Conservation (phyloP, 1,140 invertebrate species). For the Drosophila nikananu region DNA sequence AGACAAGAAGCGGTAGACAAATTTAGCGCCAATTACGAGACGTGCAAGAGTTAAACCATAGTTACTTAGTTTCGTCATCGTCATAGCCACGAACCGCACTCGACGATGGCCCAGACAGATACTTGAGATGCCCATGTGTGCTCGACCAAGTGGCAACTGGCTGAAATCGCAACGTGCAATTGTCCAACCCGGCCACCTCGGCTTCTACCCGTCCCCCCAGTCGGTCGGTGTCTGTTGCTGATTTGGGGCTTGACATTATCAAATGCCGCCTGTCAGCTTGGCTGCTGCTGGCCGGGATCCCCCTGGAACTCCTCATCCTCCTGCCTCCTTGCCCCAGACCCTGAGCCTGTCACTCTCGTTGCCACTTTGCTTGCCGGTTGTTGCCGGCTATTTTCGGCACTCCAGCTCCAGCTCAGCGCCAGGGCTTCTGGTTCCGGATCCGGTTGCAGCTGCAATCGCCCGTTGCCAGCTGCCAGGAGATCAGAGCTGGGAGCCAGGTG, state of each 20-base stretch:
- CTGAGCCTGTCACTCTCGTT: constrained; percentile 40
- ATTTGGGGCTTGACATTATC: constrained; percentile 79
- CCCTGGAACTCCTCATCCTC: neutral
- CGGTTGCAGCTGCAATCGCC: constrained; percentile 49
- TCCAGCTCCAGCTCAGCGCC: constrained; percentile 28
- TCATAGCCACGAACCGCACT: constrained; percentile 24
- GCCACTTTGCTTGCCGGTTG: constrained; percentile 50
- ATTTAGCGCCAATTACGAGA: constrained; percentile 50
- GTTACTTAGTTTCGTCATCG: constrained; percentile 41
- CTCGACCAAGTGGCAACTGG: constrained; percentile 39
- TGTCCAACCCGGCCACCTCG: constrained; percentile 25
- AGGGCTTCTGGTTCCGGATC: constrained; percentile 42
- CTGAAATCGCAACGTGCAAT: constrained; percentile 78
- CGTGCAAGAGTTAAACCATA: constrained; percentile 37
- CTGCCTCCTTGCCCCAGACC: neutral
- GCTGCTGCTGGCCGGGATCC: constrained; percentile 24
- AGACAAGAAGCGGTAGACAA: constrained; percentile 67
- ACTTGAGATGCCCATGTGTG: constrained; percentile 60
- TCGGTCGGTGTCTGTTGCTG: constrained; percentile 66
- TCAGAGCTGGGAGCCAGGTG: constrained; percentile 47
- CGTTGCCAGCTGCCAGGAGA: constrained; percentile 38
- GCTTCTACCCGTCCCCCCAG: neutral
- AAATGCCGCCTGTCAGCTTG: constrained; percentile 71
- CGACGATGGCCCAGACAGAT: constrained; percentile 43
- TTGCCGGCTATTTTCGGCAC: constrained; percentile 58